phyloP scores from a whole-genome alignment of 2,888 invertebrate genomes.

The Heliconius hortense region DNA sequence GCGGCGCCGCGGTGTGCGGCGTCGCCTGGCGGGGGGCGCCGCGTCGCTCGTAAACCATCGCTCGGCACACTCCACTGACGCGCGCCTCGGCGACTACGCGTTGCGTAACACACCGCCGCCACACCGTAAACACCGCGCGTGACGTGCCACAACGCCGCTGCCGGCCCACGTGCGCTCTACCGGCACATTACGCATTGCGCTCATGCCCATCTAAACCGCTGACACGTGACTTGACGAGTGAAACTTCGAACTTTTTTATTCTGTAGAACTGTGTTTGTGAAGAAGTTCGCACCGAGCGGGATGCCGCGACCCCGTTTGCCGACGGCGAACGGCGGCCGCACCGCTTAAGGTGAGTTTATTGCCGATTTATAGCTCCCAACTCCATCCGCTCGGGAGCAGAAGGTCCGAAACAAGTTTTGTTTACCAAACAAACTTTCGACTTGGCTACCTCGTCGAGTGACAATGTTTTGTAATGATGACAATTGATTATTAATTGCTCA shows the following conservation, averaged over 20 bases:
- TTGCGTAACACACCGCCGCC: constrained; percentile 78
- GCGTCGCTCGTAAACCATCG: constrained; percentile 81
- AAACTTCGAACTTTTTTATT: constrained; percentile 65
- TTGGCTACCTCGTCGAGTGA: constrained; percentile 41
- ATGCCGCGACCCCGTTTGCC: constrained; percentile 75
- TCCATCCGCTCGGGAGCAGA: constrained; percentile 59
- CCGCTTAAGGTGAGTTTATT: constrained; percentile 80
- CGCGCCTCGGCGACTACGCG: constrained; percentile 81
- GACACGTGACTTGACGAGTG: constrained; percentile 79
- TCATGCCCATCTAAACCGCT: constrained; percentile 77
- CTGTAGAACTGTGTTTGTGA: constrained; percentile 75
- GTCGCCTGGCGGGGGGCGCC: constrained; percentile 70
- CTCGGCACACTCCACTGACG: constrained; percentile 81
- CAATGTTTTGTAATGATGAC: constrained; percentile 33
- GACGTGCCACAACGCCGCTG: constrained; percentile 58
- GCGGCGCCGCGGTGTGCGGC: constrained; percentile 80
- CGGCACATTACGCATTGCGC: constrained; percentile 74
- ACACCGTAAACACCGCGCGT: constrained; percentile 80
- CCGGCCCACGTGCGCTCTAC: constrained; percentile 69
- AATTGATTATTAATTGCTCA: constrained; percentile 36
- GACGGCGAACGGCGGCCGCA: constrained; percentile 74
- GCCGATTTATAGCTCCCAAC: constrained; percentile 76
- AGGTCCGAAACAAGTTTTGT: constrained; percentile 63
- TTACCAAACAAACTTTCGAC: constrained; percentile 70
- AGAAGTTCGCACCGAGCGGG: constrained; percentile 70